Evolutionary conservation across 2,888 invertebrate species (phyloP), one percentile per base, ranked within the genome.

Genomic region (Leucophenga maculata): DNA sequence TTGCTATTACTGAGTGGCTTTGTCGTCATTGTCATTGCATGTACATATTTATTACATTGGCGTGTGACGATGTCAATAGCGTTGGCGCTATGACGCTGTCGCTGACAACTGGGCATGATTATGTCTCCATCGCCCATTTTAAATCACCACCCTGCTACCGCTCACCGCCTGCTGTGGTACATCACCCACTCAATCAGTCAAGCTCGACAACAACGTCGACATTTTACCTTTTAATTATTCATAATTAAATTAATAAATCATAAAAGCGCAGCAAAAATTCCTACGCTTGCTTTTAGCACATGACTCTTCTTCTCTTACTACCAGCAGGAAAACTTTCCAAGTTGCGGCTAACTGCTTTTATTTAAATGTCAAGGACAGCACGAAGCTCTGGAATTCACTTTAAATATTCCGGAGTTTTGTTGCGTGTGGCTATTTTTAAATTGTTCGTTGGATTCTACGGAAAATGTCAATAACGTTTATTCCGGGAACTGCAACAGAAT

Each of bases 191-290:
- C 54, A 54, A 54, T 54, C 22, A 54, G 9, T 54, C 11, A 54
- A 18, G 6, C 39, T 16, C 50, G 22, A 13, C 39, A 20, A 0
- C 6, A 18, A 13, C 1, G 55, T n/a, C 18, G 20, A 44, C 60
- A 18, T 60, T 60, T 16, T 60, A 44, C 18, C 16, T 39, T 18
- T 44, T 60, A 60, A 60, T 18, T 60, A 60, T 39, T 44, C 60
- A 60, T 44, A 44, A 60, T 60, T 44, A 44, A 44, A 16, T 60
- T 60, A 60, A 44, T 44, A 60, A 60, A 39, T 44, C 39, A 60
- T 11, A 60, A 60, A 57, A 60, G 60, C 26, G 18, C 44, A 44
- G 4, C 18, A 18, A 44, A 57, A 31, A 26, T 57, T 31, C n/a
- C 31, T 57, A 26, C 22, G 57, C 14, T 16, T 11, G 18, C 52